These are phyloP conservation scores for Xyrichtys novacula DNA, from an alignment of 2,797 vertebrate genomes.

Conservation along the genomic window DNA sequence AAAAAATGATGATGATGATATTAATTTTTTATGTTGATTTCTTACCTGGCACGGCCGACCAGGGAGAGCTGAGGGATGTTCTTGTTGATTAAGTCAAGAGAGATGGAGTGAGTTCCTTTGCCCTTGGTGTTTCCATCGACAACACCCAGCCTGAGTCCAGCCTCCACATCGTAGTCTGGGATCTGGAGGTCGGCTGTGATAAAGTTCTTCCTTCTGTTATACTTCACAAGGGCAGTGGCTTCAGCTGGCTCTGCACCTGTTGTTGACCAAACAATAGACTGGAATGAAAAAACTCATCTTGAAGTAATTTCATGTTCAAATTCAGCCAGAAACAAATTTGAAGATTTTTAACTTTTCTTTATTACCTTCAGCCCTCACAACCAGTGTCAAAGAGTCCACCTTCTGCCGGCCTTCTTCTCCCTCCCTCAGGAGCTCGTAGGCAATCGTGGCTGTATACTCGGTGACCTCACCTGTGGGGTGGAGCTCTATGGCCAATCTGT, in stretches of 20 bases:
- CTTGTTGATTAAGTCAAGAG: conserved; percentile 90
- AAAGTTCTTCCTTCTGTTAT: conserved; percentile 86
- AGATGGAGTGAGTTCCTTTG: conserved; percentile 85
- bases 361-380: conserved; percentile 89
- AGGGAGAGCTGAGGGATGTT: conserved; percentile 90
- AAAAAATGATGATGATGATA: not conserved
- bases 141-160: conserved; percentile 88
- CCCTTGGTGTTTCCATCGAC: conserved; percentile 79
- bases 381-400: conserved; percentile 87
- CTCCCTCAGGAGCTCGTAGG: conserved; percentile 83
- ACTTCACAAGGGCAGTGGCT: conserved; percentile 84
- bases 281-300: not conserved
- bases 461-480: conserved; percentile 88
- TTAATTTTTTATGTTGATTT: conserved; percentile 18
- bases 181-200: conserved; percentile 88
- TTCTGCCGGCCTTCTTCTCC: conserved; percentile 79
- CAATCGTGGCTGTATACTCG: conserved; percentile 88
- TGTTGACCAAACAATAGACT: conserved; percentile 21
- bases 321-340: not conserved
- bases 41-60: conserved; percentile 89
- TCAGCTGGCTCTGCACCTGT: conserved; percentile 86
- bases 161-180: conserved; percentile 88
- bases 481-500: conserved; percentile 89
- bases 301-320: not conserved
- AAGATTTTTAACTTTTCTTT: no score